Percentiles rank a stretch among this genome's conserved stretches.
Conservation (phyloP, 2,113 vertebrate species). For the Atrichornis clamosus region DNA sequence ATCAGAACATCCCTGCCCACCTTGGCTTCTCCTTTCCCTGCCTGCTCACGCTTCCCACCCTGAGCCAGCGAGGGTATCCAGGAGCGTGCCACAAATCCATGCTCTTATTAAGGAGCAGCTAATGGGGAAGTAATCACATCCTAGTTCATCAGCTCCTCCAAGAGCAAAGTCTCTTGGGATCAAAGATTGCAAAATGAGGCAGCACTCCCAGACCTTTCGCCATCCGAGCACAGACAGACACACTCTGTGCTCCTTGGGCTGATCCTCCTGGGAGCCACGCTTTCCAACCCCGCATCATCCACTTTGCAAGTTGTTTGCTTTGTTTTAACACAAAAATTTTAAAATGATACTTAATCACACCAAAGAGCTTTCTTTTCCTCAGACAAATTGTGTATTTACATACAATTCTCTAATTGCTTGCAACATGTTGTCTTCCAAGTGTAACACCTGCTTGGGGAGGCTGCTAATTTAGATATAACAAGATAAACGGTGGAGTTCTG, state of each 20-base stretch:
- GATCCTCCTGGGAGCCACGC: fast-evolving
- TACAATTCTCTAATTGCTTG: constrained; percentile 70
- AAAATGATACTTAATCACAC: constrained; percentile 53
- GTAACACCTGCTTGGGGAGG: constrained; percentile 56
- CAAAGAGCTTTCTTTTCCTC: constrained; percentile 58
- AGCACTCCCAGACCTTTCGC: background rate
- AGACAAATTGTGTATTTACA: constrained; percentile 68
- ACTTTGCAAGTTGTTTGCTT: background rate
- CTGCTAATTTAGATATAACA: constrained; percentile 54
- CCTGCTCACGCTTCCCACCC: background rate
- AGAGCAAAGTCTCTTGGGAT: background rate
- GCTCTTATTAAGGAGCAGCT: background rate
- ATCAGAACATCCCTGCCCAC: background rate
- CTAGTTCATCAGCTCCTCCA: background rate
- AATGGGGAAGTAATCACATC: background rate
- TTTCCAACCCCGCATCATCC: background rate
- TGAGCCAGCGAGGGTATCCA: fast-evolving
- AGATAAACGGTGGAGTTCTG: constrained; percentile 24
- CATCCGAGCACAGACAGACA: background rate
- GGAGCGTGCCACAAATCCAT: background rate
- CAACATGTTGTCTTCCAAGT: constrained; percentile 54
- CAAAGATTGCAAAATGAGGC: fast-evolving
- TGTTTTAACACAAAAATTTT: background rate
- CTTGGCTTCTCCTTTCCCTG: background rate
- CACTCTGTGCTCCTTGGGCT: background rate